phyloP scores from a whole-genome alignment of 35 echinoderm and acorn worm genomes.

The Nesometra sesokonis region DNA sequence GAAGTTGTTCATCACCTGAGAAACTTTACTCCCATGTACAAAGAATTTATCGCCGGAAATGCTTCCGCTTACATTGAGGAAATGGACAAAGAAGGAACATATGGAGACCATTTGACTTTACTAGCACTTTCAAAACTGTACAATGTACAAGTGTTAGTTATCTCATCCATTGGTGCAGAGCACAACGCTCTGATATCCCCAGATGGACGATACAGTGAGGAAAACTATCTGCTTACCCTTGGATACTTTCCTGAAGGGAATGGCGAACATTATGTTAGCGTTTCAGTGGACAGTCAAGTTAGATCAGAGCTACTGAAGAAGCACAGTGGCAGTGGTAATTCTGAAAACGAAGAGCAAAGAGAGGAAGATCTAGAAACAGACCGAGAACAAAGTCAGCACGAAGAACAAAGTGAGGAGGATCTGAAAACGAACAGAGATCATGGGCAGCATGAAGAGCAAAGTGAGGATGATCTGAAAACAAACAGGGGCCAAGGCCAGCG shows the following conservation, averaged over 20 bases:
- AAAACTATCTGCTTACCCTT: not conserved
- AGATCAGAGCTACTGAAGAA: not conserved
- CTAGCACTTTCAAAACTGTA: slow-evolving; percentile 1
- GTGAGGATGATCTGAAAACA: too few relatives aligned
- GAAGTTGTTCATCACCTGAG: not conserved
- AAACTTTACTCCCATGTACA: not conserved
- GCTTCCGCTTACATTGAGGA: not conserved
- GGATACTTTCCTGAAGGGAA: slow-evolving; percentile 1
- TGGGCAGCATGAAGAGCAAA: too few relatives aligned
- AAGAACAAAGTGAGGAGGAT: too few relatives aligned
- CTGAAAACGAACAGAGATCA: too few relatives aligned
- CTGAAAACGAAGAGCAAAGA: too few relatives aligned
- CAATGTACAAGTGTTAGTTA: not conserved
- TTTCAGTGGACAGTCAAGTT: not conserved
- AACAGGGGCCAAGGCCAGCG: too few relatives aligned
- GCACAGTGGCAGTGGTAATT: too few relatives aligned
- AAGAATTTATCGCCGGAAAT: not conserved
- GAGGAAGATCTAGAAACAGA: too few relatives aligned
- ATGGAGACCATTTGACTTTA: slow-evolving; percentile 11
- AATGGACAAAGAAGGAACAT: not conserved
- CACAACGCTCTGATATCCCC: not conserved
- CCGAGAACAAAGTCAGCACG: too few relatives aligned
- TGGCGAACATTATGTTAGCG: not conserved
- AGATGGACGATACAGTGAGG: not conserved
- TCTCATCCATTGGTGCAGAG: not conserved